Evolutionary conservation across 2,113 vertebrate genomes (phyloP).

Genomic region (Struthidea cinerea): DNA sequence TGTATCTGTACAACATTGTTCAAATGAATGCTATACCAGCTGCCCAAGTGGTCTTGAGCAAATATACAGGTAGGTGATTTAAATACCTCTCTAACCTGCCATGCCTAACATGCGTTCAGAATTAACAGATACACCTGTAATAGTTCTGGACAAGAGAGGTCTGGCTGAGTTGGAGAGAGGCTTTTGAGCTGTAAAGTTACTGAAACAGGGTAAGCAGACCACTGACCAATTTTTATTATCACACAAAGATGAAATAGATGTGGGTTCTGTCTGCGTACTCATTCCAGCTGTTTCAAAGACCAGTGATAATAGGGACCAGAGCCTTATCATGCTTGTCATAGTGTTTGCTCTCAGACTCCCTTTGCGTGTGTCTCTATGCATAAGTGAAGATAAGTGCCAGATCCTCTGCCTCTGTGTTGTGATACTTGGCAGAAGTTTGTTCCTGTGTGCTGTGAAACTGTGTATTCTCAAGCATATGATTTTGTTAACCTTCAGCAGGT

Average conservation of each 20-base stretch:
- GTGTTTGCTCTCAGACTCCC: not conserved
- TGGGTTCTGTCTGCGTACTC: not conserved
- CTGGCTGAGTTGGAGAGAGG: not conserved
- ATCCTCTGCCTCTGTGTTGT: not conserved
- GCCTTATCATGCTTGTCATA: not conserved
- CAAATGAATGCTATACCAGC: slow-evolving; percentile 94
- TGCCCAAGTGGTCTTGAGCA: slow-evolving; percentile 88
- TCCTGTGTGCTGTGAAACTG: not conserved
- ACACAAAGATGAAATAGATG: not conserved
- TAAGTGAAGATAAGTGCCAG: no score
- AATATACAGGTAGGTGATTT: slow-evolving; percentile 83
- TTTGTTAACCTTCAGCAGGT: not conserved
- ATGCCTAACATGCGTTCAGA: not conserved
- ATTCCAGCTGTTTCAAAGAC: not conserved
- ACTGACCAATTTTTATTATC: not conserved
- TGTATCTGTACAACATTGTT: slow-evolving; percentile 90
- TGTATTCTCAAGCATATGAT: not conserved
- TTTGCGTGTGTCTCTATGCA: not conserved
- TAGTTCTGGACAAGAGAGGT: not conserved
- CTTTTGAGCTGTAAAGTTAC: not conserved
- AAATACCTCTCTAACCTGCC: not conserved
- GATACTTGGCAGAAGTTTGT: not conserved
- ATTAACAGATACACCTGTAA: not conserved
- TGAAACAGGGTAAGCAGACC: not conserved
- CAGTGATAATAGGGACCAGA: not conserved